Conservation (phyloP, 2,113 vertebrate genomes). For the Peromyscus maniculatus region DNA sequence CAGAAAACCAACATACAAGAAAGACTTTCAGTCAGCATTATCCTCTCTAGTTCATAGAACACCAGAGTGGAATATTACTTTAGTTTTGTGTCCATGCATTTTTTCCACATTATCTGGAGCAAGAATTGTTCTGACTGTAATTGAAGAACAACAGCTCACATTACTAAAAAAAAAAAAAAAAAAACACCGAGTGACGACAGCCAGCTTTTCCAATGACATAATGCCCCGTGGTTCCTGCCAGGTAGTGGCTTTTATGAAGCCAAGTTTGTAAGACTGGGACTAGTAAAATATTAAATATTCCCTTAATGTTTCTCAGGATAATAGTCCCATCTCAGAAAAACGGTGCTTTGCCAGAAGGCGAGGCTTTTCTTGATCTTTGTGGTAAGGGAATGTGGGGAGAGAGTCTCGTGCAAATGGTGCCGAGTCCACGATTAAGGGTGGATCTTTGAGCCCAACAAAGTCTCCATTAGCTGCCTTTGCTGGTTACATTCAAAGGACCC, state of each 20-base stretch:
- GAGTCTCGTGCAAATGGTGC: not conserved
- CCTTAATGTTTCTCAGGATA: not conserved
- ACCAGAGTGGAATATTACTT: not conserved
- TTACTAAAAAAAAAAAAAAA: not conserved
- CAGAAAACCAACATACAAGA: not conserved
- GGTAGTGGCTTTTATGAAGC: slow-evolving; percentile 33
- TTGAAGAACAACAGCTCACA: not conserved
- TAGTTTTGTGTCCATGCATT: not conserved
- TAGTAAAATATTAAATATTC: slow-evolving; percentile 59
- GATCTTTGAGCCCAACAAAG: not conserved
- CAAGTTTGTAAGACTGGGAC: slow-evolving; percentile 42
- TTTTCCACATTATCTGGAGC: not conserved
- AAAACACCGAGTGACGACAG: not conserved
- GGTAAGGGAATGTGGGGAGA: not conserved
- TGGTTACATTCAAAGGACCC: not conserved
- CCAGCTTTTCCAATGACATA: not conserved
- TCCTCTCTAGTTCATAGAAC: not conserved
- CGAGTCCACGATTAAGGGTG: not conserved
- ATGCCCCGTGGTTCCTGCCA: not conserved
- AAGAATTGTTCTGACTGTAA: slow-evolving; percentile 32
- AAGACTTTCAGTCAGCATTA: not conserved
- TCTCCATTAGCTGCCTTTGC: not conserved
- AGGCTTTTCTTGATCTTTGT: not conserved
- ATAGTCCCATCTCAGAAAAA: slow-evolving; percentile 30
- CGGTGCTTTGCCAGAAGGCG: slow-evolving; percentile 36